Evolutionary conservation across 2,113 vertebrate species (phyloP).

Genomic region (Stomatorhinus ivindoensis): DNA sequence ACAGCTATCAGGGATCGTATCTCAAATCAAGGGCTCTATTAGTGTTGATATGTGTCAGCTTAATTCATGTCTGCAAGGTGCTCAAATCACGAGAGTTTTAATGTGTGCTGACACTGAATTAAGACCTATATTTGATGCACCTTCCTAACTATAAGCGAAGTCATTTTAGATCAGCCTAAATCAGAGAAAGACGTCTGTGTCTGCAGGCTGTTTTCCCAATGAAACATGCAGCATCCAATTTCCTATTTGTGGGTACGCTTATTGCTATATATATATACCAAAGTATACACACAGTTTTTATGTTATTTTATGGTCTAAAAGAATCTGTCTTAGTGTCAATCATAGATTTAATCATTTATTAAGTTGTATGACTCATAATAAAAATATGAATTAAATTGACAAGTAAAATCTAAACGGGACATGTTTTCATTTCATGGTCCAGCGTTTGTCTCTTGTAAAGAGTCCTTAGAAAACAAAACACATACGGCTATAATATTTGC

Average conservation of each 20-base stretch:
- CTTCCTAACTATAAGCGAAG: constrained; percentile 2
- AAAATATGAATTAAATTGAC: neutral
- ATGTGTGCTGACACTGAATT: constrained; percentile 25
- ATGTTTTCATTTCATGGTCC: neutral
- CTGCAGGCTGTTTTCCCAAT: constrained; percentile 6
- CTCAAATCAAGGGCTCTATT: constrained; percentile 23
- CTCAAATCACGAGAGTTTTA: constrained; percentile 9
- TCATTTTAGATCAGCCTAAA: constrained; percentile 21
- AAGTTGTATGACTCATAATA: neutral
- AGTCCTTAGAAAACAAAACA: neutral
- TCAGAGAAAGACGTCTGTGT: neutral
- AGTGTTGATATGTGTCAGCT: constrained; percentile 24
- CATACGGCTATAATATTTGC: neutral
- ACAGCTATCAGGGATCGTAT: constrained; percentile 4
- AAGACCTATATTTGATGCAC: constrained; percentile 15
- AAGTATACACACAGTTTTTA: neutral
- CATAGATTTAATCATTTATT: neutral
- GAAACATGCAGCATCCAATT: neutral
- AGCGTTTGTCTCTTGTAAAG: neutral
- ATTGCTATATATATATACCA: too few species aligned
- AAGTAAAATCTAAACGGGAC: neutral
- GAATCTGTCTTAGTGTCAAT: neutral
- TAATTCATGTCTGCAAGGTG: constrained; percentile 15
- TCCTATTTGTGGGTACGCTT: neutral
- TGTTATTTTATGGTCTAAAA: neutral